A percentile compares a stretch with the other conserved stretches of the same genome.
Evolutionary conservation across 2,888 invertebrate genomes (phyloP).

Genomic region (Lithophane socia): DNA sequence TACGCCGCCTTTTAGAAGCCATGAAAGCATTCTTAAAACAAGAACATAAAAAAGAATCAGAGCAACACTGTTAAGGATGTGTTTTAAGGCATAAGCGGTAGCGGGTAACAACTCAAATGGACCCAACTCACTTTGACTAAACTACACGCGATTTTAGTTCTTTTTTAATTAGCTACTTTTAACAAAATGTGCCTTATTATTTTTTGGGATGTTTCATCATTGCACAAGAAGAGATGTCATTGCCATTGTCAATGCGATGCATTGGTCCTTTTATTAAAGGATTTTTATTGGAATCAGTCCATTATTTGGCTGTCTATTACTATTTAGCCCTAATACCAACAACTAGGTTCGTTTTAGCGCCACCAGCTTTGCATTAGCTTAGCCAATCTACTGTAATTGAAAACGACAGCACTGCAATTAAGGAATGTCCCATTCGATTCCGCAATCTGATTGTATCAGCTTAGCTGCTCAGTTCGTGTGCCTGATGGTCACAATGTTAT

Average conservation of each 20-base stretch:
- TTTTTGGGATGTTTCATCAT: neutral
- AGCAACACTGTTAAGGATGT: slow-evolving; percentile 66
- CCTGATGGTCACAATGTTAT: slow-evolving; percentile 1
- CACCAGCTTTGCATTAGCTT: neutral
- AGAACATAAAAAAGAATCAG: slow-evolving; percentile 74
- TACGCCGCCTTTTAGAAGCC: slow-evolving; percentile 81
- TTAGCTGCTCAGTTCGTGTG: slow-evolving; percentile 13
- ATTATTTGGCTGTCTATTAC: neutral
- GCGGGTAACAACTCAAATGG: slow-evolving; percentile 39
- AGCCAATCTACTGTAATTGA: slow-evolving; percentile 10
- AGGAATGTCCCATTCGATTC: slow-evolving; percentile 15
- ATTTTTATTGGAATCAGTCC: neutral
- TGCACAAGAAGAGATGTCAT: neutral
- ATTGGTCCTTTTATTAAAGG: neutral
- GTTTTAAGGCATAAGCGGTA: slow-evolving; percentile 38
- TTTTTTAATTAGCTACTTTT: too few relatives aligned
- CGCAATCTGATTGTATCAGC: slow-evolving; percentile 24
- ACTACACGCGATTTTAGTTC: too few relatives aligned
- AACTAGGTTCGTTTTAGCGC: neutral
- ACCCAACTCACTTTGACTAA: neutral
- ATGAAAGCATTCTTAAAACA: slow-evolving; percentile 85
- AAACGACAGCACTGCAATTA: slow-evolving; percentile 20
- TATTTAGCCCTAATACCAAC: neutral
- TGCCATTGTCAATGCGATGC: too few relatives aligned
- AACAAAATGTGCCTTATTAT: neutral